phyloP scores from a whole-genome alignment of 23 tunicate species.

The Styela plicata region DNA sequence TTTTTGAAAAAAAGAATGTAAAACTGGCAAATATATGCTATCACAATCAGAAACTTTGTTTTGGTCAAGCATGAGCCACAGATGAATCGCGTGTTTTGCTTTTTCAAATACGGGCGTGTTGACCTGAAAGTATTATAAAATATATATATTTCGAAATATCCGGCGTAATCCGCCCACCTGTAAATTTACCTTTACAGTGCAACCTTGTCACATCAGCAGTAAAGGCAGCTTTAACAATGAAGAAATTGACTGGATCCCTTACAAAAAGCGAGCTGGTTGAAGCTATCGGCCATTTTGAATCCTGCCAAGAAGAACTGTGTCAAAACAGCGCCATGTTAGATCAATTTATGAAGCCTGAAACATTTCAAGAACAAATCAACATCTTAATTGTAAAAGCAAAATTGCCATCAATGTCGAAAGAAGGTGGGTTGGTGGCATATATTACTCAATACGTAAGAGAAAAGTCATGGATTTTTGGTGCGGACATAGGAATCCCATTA shows the following conservation, averaged over 20 bases:
- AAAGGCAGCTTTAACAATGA: constrained; percentile 16
- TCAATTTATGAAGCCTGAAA: background rate
- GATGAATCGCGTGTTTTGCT: too few relatives aligned
- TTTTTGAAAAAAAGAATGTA: too few relatives aligned
- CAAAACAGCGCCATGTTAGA: constrained; percentile 19
- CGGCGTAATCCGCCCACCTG: too few relatives aligned
- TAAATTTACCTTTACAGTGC: constrained; percentile 18
- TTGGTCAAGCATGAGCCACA: too few relatives aligned
- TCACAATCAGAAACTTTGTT: too few relatives aligned
- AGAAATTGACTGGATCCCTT: background rate
- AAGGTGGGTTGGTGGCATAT: background rate
- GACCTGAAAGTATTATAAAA: too few relatives aligned
- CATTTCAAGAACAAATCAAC: constrained; percentile 19
- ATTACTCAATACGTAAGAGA: too few relatives aligned
- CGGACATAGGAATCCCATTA: too few relatives aligned
- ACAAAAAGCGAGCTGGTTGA: background rate
- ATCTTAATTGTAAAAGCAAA: background rate
- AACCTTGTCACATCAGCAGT: constrained; percentile 14
- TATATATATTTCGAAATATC: too few relatives aligned
- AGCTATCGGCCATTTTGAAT: background rate
- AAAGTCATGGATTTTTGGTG: too few relatives aligned
- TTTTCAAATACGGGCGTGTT: too few relatives aligned
- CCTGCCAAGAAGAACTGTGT: background rate
- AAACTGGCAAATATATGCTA: too few relatives aligned
- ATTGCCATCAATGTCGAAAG: background rate